These are phyloP conservation scores for Sebastes minor DNA, from an alignment of 2,797 vertebrate genomes.

Conservation along the genomic window DNA sequence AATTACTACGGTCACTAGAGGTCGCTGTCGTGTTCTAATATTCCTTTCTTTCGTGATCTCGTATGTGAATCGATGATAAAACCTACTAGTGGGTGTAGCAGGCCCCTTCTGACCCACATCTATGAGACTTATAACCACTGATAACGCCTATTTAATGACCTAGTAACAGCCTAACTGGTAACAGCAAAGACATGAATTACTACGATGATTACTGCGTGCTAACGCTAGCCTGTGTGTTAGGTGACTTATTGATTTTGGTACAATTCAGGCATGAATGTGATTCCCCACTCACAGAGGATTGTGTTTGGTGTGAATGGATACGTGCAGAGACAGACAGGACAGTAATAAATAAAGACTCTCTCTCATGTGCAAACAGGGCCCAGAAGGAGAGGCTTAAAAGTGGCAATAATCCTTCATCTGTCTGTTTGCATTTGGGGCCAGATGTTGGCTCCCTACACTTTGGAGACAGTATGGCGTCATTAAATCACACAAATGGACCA, in stretches of 20 bases:
- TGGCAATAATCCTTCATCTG: constrained; percentile 78
- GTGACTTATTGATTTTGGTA: constrained; percentile 33
- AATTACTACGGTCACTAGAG: accelerated
- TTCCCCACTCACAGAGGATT: constrained; percentile 5
- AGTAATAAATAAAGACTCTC: constrained; percentile 54
- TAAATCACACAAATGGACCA: constrained; percentile 69
- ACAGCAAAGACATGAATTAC: neutral
- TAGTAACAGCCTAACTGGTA: neutral
- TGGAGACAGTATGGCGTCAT: constrained; percentile 64
- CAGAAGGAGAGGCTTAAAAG: constrained; percentile 74
- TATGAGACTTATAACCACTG: too few species aligned
- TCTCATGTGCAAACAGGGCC: constrained; percentile 44
- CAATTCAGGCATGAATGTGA: neutral
- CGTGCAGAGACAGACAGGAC: constrained; percentile 19
- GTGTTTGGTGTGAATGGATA: constrained; percentile 18
- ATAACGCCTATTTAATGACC: neutral
- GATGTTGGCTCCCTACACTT: constrained; percentile 72
- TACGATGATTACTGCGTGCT: constrained; percentile 5
- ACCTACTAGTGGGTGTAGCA: too few species aligned
- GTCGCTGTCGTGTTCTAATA: too few species aligned
- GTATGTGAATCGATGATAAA: too few species aligned
- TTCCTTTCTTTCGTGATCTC: too few species aligned
- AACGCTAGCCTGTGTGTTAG: constrained; percentile 3
- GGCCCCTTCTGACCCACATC: too few species aligned
- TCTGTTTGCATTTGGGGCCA: constrained; percentile 70